Percentiles rank a stretch among this genome's conserved stretches.
Evolutionary conservation across 2,888 invertebrate genomes (phyloP).

Genomic region (Osedax fenrisi): DNA sequence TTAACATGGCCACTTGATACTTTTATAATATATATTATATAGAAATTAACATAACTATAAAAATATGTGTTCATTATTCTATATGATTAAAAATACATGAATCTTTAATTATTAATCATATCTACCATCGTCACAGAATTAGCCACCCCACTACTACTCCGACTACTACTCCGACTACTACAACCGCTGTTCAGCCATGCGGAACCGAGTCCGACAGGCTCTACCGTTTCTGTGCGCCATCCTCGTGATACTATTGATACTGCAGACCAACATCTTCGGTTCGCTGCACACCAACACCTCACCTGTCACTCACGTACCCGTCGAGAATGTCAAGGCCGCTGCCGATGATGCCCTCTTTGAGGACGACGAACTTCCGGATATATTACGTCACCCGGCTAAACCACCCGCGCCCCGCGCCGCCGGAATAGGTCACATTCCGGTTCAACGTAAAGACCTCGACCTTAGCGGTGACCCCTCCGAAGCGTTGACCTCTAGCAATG

Average conservation of each 20-base stretch:
- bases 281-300: background rate
- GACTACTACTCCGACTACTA: too few species aligned
- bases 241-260: background rate
- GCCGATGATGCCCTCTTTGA: background rate
- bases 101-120: too few species aligned
- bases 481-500: background rate
- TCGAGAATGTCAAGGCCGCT: background rate
- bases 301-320: background rate
- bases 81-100: too few species aligned
- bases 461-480: constrained; percentile 8
- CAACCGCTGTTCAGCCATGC: too few species aligned
- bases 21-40: too few species aligned
- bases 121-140: too few species aligned
- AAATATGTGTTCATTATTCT: too few species aligned
- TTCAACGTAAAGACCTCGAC: constrained; percentile 8
- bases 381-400: background rate
- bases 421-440: constrained; percentile 1
- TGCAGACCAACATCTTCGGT: background rate
- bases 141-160: too few species aligned
- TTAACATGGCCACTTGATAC: too few species aligned
- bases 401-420: background rate
- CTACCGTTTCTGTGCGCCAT: background rate
- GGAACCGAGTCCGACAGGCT: background rate
- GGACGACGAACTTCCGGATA: background rate
- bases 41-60: too few species aligned